Evolutionary conservation across 2,888 invertebrate species (phyloP).

Genomic region (Neuroscelio doddi): DNA sequence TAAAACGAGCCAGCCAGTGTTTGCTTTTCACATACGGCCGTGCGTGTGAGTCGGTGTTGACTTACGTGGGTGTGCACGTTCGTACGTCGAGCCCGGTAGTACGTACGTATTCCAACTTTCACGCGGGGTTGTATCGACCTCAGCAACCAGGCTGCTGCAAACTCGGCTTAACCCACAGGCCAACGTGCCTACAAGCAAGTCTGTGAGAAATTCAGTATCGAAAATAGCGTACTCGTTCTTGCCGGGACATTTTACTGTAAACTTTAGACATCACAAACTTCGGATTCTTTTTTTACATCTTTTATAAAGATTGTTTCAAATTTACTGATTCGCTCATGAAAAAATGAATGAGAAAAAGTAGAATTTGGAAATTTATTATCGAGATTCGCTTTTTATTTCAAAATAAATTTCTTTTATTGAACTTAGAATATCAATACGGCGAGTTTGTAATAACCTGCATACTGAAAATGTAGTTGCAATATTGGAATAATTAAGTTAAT

Average conservation of each 20-base stretch:
- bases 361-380: too few relatives aligned
- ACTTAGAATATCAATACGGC: too few relatives aligned
- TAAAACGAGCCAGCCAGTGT: constrained; percentile 26
- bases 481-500: too few relatives aligned
- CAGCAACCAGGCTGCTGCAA: constrained; percentile 34
- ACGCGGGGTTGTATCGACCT: constrained; percentile 42
- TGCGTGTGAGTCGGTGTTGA: constrained; percentile 13
- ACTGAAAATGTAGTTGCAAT: too few relatives aligned
- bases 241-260: background rate
- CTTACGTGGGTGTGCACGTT: constrained; percentile 36
- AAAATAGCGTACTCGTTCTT: constrained; percentile 10
- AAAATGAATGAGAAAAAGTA: too few relatives aligned
- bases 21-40: constrained; percentile 32
- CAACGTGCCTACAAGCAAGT: constrained; percentile 25
- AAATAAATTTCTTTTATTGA: too few relatives aligned
- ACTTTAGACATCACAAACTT: constrained; percentile 5
- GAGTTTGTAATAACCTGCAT: too few relatives aligned
- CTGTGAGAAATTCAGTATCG: constrained; percentile 20
- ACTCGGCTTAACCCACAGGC: constrained; percentile 36
- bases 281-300: too few relatives aligned
- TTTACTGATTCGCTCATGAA: too few relatives aligned
- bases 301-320: too few relatives aligned
- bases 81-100: constrained; percentile 6
- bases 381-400: too few relatives aligned
- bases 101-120: constrained; percentile 33